phyloP scores from a whole-genome alignment of 2,113 vertebrate species.

The Thomomys bottae region DNA sequence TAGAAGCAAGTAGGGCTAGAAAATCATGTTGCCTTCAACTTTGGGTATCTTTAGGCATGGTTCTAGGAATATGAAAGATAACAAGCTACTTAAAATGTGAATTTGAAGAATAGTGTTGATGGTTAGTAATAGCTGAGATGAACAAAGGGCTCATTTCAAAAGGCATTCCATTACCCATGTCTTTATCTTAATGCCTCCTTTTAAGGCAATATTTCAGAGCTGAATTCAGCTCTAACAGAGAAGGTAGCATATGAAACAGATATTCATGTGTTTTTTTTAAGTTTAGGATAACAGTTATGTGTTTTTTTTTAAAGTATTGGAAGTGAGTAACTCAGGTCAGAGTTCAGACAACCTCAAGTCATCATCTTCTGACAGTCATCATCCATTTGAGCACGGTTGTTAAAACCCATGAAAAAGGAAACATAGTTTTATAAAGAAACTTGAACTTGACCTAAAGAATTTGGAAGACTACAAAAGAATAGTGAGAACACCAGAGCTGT shows the following conservation, averaged over 20 bases:
- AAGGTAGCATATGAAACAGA: background rate
- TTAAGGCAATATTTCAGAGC: background rate
- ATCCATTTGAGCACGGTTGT: background rate
- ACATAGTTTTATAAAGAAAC: background rate
- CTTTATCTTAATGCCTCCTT: background rate
- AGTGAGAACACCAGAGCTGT: background rate
- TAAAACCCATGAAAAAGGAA: constrained; percentile 22
- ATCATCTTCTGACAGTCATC: background rate
- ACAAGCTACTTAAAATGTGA: background rate
- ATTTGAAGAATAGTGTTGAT: background rate
- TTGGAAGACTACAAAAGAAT: background rate
- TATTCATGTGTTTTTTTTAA: background rate
- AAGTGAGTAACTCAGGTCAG: constrained; percentile 26
- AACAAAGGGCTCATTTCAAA: background rate
- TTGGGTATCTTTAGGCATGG: too few species aligned
- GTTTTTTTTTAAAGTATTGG: constrained; percentile 9
- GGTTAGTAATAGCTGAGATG: background rate
- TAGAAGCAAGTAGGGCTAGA: background rate
- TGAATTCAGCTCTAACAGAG: background rate
- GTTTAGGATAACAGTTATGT: background rate
- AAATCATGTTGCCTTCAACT: background rate
- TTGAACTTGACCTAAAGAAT: background rate
- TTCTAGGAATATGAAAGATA: background rate
- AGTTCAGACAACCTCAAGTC: background rate
- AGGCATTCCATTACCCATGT: background rate